Base-by-base conservation (phyloP, 1,140 invertebrate genomes). In the Wasmannia auropunctata region DNA sequence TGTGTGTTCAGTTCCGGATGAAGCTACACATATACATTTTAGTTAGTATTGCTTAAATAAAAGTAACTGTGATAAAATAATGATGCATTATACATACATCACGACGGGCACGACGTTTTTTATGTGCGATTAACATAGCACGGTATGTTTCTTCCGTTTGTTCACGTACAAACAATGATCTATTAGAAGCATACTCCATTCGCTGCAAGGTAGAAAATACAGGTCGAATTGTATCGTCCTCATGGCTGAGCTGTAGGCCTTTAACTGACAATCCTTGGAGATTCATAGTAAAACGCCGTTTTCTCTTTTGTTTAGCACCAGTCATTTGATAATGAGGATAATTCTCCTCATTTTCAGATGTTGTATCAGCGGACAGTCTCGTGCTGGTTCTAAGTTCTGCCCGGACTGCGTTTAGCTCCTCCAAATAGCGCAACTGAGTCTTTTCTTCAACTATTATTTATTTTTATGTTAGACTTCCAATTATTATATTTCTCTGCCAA, bases 61-160 rank as follows among this genome's bases (percentile, higher is more conserved):
- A 91, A 25, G 83, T 40, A 37, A 70, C 10, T 56, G 3, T 31
- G 19, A 40, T 1, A 72, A 34, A 51, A n/a, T 16, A 11, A 40
- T 2, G 5, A 46, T 19, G 5, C 22, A 25, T 31, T 49, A 51
- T 72, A 92, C 94, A 91, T 93, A 96, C 96, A 92, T 96, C 96
- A 75, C 95, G 94, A 51, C 96, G 95, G 14, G 96, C 88, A 95
- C 96, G 96, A 89, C 96, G 93, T 85, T 96, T 96, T 87, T 96
- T 97, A 91, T 98, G 97, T 46, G 96, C 95, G 3, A 95, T 93
- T 34, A 98, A 91, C 95, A 98, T 96, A 56, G 96, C 94, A 75
- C 95, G 95, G 88, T 97, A 98, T 40, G 96, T 95, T n/a, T 97
- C 97, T 70, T 98, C 97, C 2, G 96, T 96, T 2, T 96, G 93